Evolutionary conservation across 2,113 vertebrate species (phyloP), one percentile per base, ranked within the genome.

Genomic region (Cettia cetti): DNA sequence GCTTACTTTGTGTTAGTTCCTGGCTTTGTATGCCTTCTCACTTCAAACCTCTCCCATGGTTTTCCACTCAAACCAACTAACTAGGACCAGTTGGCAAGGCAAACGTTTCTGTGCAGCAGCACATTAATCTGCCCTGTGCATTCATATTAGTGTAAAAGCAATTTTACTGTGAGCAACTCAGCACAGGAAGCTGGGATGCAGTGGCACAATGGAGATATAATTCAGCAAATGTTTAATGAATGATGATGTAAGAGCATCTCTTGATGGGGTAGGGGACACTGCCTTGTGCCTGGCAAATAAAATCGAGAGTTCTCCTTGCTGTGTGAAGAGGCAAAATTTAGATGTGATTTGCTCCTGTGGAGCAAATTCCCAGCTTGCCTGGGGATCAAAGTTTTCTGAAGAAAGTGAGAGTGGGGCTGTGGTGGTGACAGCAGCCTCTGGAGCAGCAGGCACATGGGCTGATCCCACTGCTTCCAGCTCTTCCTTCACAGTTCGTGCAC

Each of bases 61-160:
- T 98, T 98, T 95, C 94, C 63, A 8, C 94, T 94, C 94, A 97
- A 97, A 97, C 94, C 95, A 94, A 74, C 97, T 91, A 95, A 96
- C 90, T 81, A 84, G 84, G 93, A 95, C 88, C 94, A 91, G 95
- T 92, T 96, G 96, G 94, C 93, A 96, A 97, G 92, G 96, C 94
- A 91, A 70, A 94, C 23, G 9, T 60, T 94, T 44, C 44, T 60
- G 89, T 94, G 95, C 95, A 86, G 90, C 95, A 76, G 78, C 27
- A 84, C 7, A 11, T 80, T 97, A 76, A 61, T 91, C 93, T 90
- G 91, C 40, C 23, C 72, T 3, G 20, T 42, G 91, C 63, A 74
- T 80, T 66, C 68, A 70, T n/a, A 71, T 65, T 10, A 82, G 78
- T 69, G 71, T 16, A 69, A 93, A 81, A 89, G 57, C 72, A 83